phyloP scores from a whole-genome alignment of 2,113 vertebrate genomes.

The Pantherophis guttatus region DNA sequence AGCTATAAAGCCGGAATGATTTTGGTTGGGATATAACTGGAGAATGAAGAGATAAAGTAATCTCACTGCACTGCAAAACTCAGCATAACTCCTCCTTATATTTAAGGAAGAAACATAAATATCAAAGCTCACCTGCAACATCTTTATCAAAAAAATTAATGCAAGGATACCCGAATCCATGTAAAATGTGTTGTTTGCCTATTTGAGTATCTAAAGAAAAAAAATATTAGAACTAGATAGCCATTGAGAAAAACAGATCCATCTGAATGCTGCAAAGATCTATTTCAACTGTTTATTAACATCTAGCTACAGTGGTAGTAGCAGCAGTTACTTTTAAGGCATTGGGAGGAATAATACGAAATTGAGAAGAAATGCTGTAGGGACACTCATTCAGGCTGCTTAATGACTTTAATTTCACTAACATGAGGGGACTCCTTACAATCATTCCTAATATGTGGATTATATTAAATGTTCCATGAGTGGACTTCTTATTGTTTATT shows the following conservation, averaged over 20 bases:
- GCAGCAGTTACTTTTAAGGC: background rate
- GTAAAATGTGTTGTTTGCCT: background rate
- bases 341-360: background rate
- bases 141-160: background rate
- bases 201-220: background rate
- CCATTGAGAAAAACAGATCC: background rate
- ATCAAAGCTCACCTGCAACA: background rate
- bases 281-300: background rate
- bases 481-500: too few species aligned
- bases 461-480: background rate
- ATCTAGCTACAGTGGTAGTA: background rate
- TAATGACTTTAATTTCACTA: background rate
- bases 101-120: background rate
- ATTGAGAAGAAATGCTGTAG: background rate
- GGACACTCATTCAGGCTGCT: background rate
- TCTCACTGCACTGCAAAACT: background rate
- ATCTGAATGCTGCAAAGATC: too few species aligned
- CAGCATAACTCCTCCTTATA: too few species aligned
- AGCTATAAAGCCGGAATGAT: background rate
- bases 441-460: background rate
- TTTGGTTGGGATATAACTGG: background rate
- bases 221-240: background rate
- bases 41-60: background rate
- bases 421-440: background rate
- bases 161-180: background rate